A percentile compares a stretch with the other conserved stretches of the same genome.
Conservation (phyloP, 2,888 invertebrate genomes). For the Orthonevra nobilis region DNA sequence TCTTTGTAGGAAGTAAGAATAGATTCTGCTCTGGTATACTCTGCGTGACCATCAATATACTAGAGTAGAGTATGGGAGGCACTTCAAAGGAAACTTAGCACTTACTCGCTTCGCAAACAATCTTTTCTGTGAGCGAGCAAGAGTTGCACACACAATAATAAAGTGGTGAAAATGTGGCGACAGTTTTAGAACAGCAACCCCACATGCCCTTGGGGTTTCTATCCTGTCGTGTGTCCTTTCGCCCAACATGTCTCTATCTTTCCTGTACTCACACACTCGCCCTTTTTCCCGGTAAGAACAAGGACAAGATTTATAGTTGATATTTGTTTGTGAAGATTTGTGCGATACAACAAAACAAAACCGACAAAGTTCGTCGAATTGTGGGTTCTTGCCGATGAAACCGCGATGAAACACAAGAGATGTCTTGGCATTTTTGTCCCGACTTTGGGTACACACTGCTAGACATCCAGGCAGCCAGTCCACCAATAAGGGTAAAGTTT, state of each 20-base stretch:
- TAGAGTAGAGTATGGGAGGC: neutral
- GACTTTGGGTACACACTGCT: conserved; percentile 31
- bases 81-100: conserved; percentile 50
- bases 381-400: conserved; percentile 43
- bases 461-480: too few relatives aligned
- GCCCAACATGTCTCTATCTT: neutral
- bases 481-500: conserved; percentile 59
- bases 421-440: conserved; percentile 29
- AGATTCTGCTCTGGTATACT: neutral
- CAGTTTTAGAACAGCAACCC: conserved; percentile 51
- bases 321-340: conserved; percentile 66
- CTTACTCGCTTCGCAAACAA: conserved; percentile 45
- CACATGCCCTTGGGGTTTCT: conserved; percentile 18
- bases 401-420: conserved; percentile 29
- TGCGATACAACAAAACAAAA: conserved; percentile 55
- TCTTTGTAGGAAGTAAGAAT: conserved; percentile 42
- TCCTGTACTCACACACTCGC: neutral
- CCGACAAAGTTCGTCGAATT: conserved; percentile 59
- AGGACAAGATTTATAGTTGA: conserved; percentile 57
- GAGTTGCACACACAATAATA: conserved; percentile 58
- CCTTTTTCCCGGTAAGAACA: neutral
- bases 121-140: conserved; percentile 32
- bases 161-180: conserved; percentile 62
- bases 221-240: neutral
- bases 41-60: conserved; percentile 45